Conservation (phyloP, 1,140 invertebrate genomes). For the Dreissena polymorpha region DNA sequence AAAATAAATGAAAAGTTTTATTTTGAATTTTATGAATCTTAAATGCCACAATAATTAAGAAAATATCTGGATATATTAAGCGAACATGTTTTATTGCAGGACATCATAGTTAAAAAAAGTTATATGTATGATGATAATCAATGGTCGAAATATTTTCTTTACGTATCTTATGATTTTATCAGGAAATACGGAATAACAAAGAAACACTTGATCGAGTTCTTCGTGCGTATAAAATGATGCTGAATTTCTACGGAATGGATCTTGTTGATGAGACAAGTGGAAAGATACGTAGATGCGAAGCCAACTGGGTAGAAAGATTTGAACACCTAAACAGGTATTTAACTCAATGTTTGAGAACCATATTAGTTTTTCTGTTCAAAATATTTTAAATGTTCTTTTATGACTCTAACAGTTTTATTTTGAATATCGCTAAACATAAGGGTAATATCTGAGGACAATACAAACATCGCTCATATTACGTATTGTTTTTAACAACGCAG, state of each 20-base stretch:
- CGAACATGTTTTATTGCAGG: too few species aligned
- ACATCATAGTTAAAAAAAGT: too few species aligned
- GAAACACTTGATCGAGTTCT: neutral
- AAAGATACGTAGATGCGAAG: neutral
- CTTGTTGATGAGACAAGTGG: neutral
- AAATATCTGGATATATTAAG: too few species aligned
- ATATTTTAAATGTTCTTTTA: neutral
- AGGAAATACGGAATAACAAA: neutral
- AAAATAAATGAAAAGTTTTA: too few species aligned
- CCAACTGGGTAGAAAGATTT: constrained; percentile 13
- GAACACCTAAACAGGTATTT: constrained; percentile 14
- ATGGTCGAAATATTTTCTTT: too few species aligned
- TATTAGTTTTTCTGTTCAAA: neutral
- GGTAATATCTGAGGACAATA: too few species aligned
- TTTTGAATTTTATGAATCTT: too few species aligned
- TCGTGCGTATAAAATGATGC: constrained; percentile 17
- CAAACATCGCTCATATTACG: neutral
- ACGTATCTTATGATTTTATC: neutral
- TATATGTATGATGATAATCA: too few species aligned
- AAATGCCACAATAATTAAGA: too few species aligned
- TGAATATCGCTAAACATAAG: neutral
- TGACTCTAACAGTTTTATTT: neutral
- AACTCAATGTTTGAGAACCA: neutral
- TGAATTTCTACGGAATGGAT: constrained; percentile 30
- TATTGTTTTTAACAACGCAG: neutral